Percentiles rank a stretch among this genome's conserved stretches.
Conservation (phyloP, 2,113 vertebrate genomes). For the Carassius carassius region DNA sequence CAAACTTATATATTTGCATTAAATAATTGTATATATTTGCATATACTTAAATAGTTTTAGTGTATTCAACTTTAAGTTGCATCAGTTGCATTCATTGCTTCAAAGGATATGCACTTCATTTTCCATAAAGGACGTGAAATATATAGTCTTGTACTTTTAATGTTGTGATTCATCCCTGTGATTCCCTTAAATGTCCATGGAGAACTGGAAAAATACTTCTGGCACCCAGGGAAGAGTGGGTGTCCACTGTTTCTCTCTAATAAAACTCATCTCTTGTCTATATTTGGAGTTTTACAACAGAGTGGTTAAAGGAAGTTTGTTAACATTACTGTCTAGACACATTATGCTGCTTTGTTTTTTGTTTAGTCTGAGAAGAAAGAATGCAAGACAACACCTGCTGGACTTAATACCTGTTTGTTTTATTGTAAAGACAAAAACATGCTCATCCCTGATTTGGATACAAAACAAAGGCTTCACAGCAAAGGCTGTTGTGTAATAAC, state of each 20-base stretch:
- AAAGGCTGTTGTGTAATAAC: not conserved
- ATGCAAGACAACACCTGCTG: slow-evolving; percentile 36
- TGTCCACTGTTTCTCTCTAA: not conserved
- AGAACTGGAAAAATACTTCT: not conserved
- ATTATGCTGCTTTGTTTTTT: slow-evolving; percentile 26
- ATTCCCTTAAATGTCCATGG: not conserved
- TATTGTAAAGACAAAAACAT: slow-evolving; percentile 29
- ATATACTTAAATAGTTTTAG: not conserved
- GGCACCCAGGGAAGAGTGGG: not conserved
- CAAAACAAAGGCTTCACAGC: slow-evolving; percentile 16
- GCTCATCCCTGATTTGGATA: slow-evolving; percentile 7
- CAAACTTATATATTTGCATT: too few relatives aligned
- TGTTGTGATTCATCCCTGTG: not conserved
- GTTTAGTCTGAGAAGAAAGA: slow-evolving; percentile 46
- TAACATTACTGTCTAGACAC: slow-evolving; percentile 38
- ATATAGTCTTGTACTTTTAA: not conserved
- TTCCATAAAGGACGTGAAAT: too few relatives aligned
- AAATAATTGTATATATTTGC: not conserved
- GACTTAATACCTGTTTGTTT: slow-evolving; percentile 41
- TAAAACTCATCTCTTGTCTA: slow-evolving; percentile 6
- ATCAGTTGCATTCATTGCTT: not conserved
- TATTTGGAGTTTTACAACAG: slow-evolving; percentile 37
- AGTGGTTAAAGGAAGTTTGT: slow-evolving; percentile 35
- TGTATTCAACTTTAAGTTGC: not conserved
- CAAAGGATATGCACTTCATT: not conserved